phyloP scores from a whole-genome alignment of 2,888 invertebrate species.

The Orthosia gracilis region DNA sequence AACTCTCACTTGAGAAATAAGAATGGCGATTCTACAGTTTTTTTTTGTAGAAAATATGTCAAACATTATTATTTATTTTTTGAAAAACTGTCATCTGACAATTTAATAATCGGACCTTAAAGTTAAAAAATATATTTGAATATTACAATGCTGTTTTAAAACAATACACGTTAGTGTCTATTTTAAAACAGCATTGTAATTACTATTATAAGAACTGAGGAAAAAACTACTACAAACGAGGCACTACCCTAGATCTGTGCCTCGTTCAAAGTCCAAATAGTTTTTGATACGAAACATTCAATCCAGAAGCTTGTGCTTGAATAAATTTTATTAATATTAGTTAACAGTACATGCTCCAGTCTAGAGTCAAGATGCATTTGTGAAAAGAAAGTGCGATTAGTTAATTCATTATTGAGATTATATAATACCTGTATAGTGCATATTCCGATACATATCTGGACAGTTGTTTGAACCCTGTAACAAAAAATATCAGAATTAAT shows the following conservation, averaged over 20 bases:
- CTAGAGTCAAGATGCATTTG: conserved; percentile 56
- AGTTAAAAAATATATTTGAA: too few relatives aligned
- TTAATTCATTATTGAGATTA: neutral
- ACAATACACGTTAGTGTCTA: too few relatives aligned
- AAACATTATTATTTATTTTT: too few relatives aligned
- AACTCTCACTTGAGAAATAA: too few relatives aligned
- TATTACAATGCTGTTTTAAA: too few relatives aligned
- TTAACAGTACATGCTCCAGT: conserved; percentile 53
- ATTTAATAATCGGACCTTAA: too few relatives aligned
- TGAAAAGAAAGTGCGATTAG: conserved; percentile 22
- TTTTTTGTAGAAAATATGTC: too few relatives aligned
- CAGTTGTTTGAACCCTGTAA: conserved; percentile 92
- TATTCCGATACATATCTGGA: conserved; percentile 97
- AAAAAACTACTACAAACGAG: conserved; percentile 8
- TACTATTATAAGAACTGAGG: too few relatives aligned
- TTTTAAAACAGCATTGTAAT: too few relatives aligned
- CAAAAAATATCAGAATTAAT: conserved; percentile 49
- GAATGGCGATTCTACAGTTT: too few relatives aligned
- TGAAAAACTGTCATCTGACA: too few relatives aligned
- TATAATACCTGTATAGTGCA: conserved; percentile 95
- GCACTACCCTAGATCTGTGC: neutral
- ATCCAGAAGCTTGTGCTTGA: conserved; percentile 6
- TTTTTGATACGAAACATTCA: conserved; percentile 48
- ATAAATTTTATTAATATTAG: neutral
- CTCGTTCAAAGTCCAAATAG: conserved; percentile 6